Evolutionary conservation across 2,113 vertebrate genomes (phyloP).

Genomic region (Clarias gariepinus): DNA sequence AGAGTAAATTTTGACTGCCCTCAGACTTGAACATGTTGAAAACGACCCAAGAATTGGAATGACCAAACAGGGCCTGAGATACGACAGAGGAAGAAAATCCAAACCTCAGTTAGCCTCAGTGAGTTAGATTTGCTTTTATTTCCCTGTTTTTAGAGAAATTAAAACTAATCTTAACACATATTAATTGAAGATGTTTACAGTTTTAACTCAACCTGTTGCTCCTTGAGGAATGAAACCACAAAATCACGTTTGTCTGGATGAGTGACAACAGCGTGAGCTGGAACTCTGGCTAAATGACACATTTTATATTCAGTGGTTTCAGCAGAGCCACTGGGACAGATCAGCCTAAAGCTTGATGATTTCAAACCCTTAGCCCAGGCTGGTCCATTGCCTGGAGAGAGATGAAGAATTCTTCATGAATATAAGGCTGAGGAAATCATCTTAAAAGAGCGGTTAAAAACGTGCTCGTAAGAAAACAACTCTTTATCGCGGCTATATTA

Average conservation of each 20-base stretch:
- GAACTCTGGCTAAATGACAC: conserved; percentile 66
- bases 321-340: conserved; percentile 59
- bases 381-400: conserved; percentile 52
- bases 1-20: conserved; percentile 70
- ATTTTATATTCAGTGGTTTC: background rate
- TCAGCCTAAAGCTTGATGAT: conserved; percentile 59
- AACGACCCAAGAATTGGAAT: rapidly evolving
- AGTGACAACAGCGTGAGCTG: conserved; percentile 74
- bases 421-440: background rate
- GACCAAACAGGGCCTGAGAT: conserved; percentile 58
- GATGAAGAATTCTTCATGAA: background rate
- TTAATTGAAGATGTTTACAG: background rate
- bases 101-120: background rate
- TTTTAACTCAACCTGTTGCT: conserved; percentile 63
- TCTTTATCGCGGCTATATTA: background rate
- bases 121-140: background rate
- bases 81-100: background rate
- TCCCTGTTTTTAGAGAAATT: background rate
- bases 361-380: conserved; percentile 57
- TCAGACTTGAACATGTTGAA: conserved; percentile 69
- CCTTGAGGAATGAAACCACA: conserved; percentile 60
- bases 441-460: background rate
- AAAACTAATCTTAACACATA: background rate
- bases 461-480: background rate
- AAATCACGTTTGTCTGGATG: conserved; percentile 54